A percentile compares a stretch with the other conserved stretches of the same genome.
These are phyloP conservation scores for Thysanoteuthis rhombus DNA, from an alignment of 2,888 invertebrate genomes.

Conservation along the genomic window DNA sequence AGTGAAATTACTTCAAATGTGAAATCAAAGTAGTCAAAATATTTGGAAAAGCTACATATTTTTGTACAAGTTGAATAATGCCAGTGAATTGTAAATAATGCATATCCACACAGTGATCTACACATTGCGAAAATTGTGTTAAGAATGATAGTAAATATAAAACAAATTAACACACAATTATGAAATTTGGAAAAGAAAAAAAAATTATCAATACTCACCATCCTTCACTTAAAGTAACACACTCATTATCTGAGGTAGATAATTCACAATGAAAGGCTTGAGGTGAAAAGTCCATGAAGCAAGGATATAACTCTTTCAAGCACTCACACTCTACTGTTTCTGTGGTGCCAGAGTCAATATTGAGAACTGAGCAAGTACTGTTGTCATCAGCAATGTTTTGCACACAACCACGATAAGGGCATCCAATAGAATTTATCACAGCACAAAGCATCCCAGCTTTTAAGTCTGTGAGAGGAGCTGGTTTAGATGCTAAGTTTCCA, in stretches of 20 bases:
- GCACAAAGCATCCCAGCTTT: conserved; percentile 17
- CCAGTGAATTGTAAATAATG: no score
- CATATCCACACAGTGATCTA: no score
- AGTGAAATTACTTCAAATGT: no score
- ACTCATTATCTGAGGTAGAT: neutral
- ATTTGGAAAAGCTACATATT: no score
- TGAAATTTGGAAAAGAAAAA: neutral
- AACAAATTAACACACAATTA: no score
- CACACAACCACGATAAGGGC: neutral
- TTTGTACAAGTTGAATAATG: no score
- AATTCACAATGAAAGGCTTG: conserved; percentile 13
- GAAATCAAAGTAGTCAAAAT: no score
- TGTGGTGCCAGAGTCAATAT: conserved; percentile 13
- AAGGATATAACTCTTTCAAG: conserved; percentile 15
- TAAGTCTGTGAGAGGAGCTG: neutral
- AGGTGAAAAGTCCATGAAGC: neutral
- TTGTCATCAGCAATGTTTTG: neutral
- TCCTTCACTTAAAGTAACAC: neutral
- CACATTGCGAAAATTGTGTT: no score
- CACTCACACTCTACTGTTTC: neutral
- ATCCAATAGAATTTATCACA: conserved; percentile 1
- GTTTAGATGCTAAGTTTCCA: neutral
- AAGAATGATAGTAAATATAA: no score
- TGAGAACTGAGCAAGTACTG: neutral
- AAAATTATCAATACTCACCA: neutral